Evolutionary conservation across 2,888 invertebrate species (phyloP).

Genomic region (Coleophora flavipennella): DNA sequence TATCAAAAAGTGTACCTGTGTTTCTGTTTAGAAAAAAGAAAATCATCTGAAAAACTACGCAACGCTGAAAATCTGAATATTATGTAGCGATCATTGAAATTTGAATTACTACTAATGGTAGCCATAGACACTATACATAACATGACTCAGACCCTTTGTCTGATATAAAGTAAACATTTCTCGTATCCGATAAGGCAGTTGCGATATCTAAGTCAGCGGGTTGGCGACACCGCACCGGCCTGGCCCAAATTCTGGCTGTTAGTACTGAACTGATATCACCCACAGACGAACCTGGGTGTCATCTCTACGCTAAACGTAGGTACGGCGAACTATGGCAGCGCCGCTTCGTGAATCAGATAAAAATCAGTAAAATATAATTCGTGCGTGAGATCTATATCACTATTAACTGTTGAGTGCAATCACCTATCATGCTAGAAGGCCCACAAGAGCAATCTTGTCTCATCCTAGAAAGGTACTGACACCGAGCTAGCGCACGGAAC

Average conservation of each 20-base stretch:
- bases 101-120: no score
- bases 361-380: no score
- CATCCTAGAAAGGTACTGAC: conserved; percentile 36
- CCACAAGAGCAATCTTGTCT: conserved; percentile 31
- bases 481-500: conserved; percentile 1
- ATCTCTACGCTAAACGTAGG: no score
- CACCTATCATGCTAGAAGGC: conserved; percentile 32
- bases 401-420: background rate
- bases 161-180: background rate
- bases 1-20: no score
- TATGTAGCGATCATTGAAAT: no score
- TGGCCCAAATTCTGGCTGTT: conserved; percentile 38
- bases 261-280: conserved; percentile 36
- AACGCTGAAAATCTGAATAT: no score
- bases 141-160: background rate
- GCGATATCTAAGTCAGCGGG: conserved; percentile 23
- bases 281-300: background rate
- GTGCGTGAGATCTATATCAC: background rate
- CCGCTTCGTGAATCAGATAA: no score
- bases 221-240: conserved; percentile 41
- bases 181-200: conserved; percentile 12
- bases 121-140: background rate
- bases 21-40: no score
- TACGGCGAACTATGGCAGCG: no score
- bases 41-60: no score